These are phyloP conservation scores for Dallia pectoralis DNA, from an alignment of 2,797 vertebrate species.

Conservation along the genomic window DNA sequence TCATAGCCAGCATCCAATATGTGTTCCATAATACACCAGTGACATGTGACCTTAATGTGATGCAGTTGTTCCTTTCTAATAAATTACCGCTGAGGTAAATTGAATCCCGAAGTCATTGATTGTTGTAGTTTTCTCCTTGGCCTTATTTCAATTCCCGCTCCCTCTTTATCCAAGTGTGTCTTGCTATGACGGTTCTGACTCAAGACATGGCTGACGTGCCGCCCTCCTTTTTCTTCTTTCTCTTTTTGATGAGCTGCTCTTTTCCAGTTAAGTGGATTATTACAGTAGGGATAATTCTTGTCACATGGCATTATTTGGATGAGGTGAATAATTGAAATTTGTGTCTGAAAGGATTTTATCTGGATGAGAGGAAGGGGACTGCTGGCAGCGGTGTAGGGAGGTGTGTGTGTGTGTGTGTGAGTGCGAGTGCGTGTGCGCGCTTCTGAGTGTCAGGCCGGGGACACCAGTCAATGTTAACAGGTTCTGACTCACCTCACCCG, in stretches of 20 bases:
- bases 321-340: constrained; percentile 90
- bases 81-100: constrained; percentile 73
- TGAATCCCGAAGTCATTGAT: constrained; percentile 76
- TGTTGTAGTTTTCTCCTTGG: constrained; percentile 73
- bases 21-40: constrained; percentile 29
- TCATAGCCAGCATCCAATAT: neutral
- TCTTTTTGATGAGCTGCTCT: constrained; percentile 82
- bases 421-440: constrained; percentile 32
- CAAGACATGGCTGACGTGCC: constrained; percentile 69
- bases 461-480: constrained; percentile 79
- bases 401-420: constrained; percentile 30
- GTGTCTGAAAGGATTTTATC: constrained; percentile 87
- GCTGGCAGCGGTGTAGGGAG: constrained; percentile 70
- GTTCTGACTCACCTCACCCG: constrained; percentile 80
- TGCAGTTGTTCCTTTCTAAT: constrained; percentile 65
- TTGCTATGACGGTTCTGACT: constrained; percentile 71
- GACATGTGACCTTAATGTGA: constrained; percentile 64
- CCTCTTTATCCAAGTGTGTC: constrained; percentile 69
- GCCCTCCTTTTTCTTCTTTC: constrained; percentile 62
- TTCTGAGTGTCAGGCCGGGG: constrained; percentile 68
- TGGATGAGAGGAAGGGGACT: constrained; percentile 80
- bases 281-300: constrained; percentile 87
- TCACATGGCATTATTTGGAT: constrained; percentile 88
- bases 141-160: constrained; percentile 79
- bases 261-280: constrained; percentile 88